phyloP scores from a whole-genome alignment of 2,797 vertebrate species.

The Astyanax mexicanus region DNA sequence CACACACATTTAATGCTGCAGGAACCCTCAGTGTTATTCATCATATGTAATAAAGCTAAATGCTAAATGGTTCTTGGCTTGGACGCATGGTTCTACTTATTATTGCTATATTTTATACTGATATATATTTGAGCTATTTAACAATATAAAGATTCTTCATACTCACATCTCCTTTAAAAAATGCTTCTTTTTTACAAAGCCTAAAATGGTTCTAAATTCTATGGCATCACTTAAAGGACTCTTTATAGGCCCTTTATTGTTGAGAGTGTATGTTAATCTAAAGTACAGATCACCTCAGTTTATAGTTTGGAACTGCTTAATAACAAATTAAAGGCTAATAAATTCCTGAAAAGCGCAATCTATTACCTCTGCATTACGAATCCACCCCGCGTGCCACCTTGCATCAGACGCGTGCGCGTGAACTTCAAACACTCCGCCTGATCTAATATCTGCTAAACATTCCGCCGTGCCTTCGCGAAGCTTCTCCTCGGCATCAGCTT shows the following conservation, averaged over 20 bases:
- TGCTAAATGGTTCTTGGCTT: too few relatives aligned
- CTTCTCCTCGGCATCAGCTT: conserved; percentile 48
- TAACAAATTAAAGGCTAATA: conserved; percentile 23
- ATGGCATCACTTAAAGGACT: too few relatives aligned
- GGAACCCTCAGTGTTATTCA: conserved; percentile 7
- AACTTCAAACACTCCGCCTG: conserved; percentile 43
- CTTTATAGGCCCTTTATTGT: too few relatives aligned
- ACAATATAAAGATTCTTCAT: too few relatives aligned
- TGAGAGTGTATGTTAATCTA: not conserved
- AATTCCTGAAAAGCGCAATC: conserved; percentile 10
- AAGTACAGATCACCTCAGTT: not conserved
- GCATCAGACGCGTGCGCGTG: conserved; percentile 19
- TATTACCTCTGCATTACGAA: conserved; percentile 34
- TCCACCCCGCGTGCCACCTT: conserved; percentile 23
- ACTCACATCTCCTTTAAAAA: too few relatives aligned
- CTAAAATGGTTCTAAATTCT: too few relatives aligned
- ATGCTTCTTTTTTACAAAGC: too few relatives aligned
- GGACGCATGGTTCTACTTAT: too few relatives aligned
- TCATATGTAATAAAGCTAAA: not conserved
- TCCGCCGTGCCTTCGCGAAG: conserved; percentile 29
- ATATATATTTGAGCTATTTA: too few relatives aligned
- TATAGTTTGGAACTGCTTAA: not conserved
- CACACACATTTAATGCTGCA: conserved; percentile 28
- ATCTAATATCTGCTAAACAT: conserved; percentile 42
- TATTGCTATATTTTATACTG: too few relatives aligned